Evolutionary conservation across 2,888 invertebrate genomes (phyloP), one percentile per base, ranked within the genome.

Genomic region (Bedellia somnulentella): DNA sequence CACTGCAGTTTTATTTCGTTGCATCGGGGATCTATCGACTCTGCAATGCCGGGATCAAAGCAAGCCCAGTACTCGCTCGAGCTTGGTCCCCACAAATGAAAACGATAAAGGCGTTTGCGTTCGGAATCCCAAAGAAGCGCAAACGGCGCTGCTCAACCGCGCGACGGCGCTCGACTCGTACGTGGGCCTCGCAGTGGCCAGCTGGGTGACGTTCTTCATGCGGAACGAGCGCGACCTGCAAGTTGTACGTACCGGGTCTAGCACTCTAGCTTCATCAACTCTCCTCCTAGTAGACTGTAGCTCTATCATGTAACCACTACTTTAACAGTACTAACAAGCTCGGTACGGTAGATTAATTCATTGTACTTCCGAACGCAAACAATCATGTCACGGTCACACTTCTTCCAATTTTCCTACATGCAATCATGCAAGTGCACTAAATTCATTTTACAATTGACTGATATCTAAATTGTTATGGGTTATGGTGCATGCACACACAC

Each of bases 21-120:
- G 77, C 62, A 63, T 76, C 57, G 73, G 73, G 34, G 71, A 76
- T 52, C 61, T 76, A 36, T 64, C 71, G 18, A 54, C 57, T 37
- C 64, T 50, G 44, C 63, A 40, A 52, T 70, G 60, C 52, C 52
- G 54, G 43, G 45, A 46, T 30, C 52, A 2, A 40, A 70, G 44
- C 46, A 57, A 68, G 32, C 51, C 63, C 30, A 57, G 79, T 36
- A 61, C 79, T 27, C 5, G 9, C 5, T 29, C 34, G 27, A 34
- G 28, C 25, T 24, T 45, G 22, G 33, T 34, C 34, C 34, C 27
- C 3, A 26, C 25, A 33, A 42, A 35, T 32, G 43, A 29, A 22
- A 42, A 25, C 48, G 24, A 39, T 46, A 32, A 46, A 61, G 44
- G 57, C 17, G 52, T 45, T 30, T 75, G 75, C 47, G 52, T 64